These are phyloP conservation scores for Anabacerthia variegaticeps DNA, from an alignment of 2,797 vertebrate genomes.

Conservation along the genomic window DNA sequence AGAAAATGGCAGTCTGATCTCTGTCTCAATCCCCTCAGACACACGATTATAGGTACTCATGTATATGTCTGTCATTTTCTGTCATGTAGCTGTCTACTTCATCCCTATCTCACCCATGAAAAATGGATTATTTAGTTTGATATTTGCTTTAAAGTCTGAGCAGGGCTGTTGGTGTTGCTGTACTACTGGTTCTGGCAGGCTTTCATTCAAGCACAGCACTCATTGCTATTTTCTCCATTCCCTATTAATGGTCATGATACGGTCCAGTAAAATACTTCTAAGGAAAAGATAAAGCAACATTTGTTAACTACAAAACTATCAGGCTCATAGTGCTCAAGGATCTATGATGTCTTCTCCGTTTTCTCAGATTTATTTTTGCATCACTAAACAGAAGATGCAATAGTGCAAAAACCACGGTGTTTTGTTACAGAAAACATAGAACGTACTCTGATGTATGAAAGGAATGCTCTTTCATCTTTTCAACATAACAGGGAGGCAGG, in stretches of 20 bases:
- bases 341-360: not conserved
- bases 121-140: not conserved
- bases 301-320: not conserved
- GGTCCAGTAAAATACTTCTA: conserved; percentile 21
- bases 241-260: not conserved
- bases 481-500: not conserved
- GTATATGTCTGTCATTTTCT: not conserved
- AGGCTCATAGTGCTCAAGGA: not conserved
- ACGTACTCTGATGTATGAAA: not conserved
- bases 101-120: not conserved
- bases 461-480: not conserved
- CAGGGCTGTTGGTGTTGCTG: not conserved
- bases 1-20: not conserved
- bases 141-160: not conserved
- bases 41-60: not conserved
- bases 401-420: not conserved
- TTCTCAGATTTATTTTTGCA: not conserved
- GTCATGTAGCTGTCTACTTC: not conserved
- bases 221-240: not conserved
- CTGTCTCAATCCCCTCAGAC: not conserved
- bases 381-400: not conserved
- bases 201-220: not conserved
- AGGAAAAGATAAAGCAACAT: not conserved
- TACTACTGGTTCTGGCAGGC: not conserved
- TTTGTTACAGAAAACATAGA: not conserved